Conservation (phyloP, 2,113 vertebrate species). For the Asarcornis scutulata region DNA sequence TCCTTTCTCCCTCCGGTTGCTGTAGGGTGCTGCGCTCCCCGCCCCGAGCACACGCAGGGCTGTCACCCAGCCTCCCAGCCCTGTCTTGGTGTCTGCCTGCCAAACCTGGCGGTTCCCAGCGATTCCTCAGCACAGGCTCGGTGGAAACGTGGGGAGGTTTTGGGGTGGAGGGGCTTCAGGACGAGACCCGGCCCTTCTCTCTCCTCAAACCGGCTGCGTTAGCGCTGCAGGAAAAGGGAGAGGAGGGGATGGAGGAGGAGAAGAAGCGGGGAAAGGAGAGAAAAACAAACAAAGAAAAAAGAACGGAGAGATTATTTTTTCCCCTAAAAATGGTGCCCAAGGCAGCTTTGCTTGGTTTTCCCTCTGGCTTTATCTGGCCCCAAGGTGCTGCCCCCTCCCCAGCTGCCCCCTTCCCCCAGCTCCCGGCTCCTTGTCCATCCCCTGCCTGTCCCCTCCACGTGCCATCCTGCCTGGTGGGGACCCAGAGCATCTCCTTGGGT, state of each 20-base stretch:
- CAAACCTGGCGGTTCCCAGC: background rate
- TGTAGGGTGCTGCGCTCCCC: background rate
- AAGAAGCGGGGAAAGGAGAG: background rate
- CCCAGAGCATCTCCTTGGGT: background rate
- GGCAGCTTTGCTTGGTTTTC: background rate
- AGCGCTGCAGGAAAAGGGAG: background rate
- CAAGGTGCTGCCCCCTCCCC: background rate
- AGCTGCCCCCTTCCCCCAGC: background rate
- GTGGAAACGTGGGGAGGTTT: background rate
- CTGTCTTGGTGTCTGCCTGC: background rate
- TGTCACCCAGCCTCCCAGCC: background rate
- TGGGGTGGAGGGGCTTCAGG: fast-evolving
- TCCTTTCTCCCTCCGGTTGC: background rate
- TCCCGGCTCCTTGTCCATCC: background rate
- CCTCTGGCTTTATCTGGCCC: background rate
- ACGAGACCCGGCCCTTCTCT: background rate
- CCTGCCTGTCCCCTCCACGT: background rate
- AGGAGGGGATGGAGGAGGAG: background rate
- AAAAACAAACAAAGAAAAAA: background rate
- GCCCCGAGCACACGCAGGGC: background rate
- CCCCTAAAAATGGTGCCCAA: background rate
- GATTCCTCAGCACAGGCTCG: background rate
- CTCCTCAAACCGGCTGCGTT: background rate
- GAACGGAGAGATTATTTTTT: background rate
- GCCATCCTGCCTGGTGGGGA: background rate